These are phyloP conservation scores for Pithys albifrons DNA, from an alignment of 2,113 vertebrate species.

Conservation along the genomic window DNA sequence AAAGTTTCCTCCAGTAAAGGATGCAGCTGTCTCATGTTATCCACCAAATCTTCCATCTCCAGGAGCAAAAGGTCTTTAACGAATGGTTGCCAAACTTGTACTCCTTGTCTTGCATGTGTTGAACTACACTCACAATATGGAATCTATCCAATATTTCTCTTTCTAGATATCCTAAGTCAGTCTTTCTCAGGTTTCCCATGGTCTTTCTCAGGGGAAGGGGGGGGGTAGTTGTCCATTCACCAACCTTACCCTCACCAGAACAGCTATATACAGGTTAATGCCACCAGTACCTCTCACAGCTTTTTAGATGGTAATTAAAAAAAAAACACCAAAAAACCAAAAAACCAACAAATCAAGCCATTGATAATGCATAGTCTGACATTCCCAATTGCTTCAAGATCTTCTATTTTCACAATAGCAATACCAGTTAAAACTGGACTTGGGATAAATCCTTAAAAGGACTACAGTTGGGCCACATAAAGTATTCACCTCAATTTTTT, in stretches of 20 bases:
- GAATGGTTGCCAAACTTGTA: constrained; percentile 11
- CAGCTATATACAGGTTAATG: background rate
- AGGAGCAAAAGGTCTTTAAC: constrained; percentile 27
- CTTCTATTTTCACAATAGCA: background rate
- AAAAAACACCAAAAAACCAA: background rate
- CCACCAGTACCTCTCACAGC: background rate
- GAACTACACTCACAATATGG: background rate
- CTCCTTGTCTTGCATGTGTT: constrained; percentile 1
- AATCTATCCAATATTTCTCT: background rate
- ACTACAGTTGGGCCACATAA: background rate
- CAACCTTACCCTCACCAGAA: background rate
- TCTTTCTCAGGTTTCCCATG: background rate
- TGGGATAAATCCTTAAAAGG: background rate
- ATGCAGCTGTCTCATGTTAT: constrained; percentile 35
- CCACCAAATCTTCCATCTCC: constrained; percentile 31
- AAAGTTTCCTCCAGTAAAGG: constrained; percentile 35
- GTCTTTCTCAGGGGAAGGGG: background rate
- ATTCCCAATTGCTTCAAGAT: background rate
- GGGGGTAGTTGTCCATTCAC: background rate
- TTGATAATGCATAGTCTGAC: background rate
- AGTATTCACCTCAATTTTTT: background rate
- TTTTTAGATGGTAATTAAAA: background rate
- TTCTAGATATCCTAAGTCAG: background rate
- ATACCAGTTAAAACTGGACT: background rate
- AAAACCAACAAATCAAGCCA: background rate